Evolutionary conservation across 1,140 invertebrate species (phyloP).

Genomic region (Eulimnadia texana): DNA sequence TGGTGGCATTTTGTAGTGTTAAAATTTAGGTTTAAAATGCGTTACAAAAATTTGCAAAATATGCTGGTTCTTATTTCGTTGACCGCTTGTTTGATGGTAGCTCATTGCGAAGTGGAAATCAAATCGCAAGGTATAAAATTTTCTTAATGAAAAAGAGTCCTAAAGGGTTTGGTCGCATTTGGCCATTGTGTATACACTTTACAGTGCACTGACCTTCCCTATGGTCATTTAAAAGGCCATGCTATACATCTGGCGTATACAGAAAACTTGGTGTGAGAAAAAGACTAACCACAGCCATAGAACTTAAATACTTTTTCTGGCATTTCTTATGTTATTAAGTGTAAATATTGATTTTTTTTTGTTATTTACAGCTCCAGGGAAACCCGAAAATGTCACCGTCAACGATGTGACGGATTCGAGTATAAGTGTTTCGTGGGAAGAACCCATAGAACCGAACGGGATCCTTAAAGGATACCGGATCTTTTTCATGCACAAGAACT

Average conservation of each 20-base stretch:
- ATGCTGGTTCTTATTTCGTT: not conserved
- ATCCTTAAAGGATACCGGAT: slow-evolving; percentile 51
- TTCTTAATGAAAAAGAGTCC: not conserved
- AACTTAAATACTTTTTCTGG: too few relatives aligned
- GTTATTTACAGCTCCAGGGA: slow-evolving; percentile 52
- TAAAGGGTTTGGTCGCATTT: not conserved
- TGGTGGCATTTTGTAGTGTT: not conserved
- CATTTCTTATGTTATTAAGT: too few relatives aligned
- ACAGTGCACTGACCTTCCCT: not conserved
- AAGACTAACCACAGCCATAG: too few relatives aligned
- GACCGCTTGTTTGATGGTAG: not conserved
- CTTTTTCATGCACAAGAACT: slow-evolving; percentile 51
- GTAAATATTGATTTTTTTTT: not conserved
- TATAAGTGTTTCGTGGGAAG: slow-evolving; percentile 61
- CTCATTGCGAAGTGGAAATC: not conserved
- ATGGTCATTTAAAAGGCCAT: too few relatives aligned
- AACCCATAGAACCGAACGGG: slow-evolving; percentile 55
- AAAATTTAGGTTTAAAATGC: not conserved
- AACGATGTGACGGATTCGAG: slow-evolving; percentile 54
- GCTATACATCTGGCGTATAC: too few relatives aligned
- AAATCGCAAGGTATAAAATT: not conserved
- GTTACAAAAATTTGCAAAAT: not conserved
- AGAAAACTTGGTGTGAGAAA: too few relatives aligned
- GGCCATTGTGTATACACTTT: not conserved
- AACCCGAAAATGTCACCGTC: slow-evolving; percentile 61